Evolutionary conservation across 2,797 vertebrate genomes (phyloP), one percentile per base, ranked within the genome.

Genomic region (Cirrhinus molitorella): DNA sequence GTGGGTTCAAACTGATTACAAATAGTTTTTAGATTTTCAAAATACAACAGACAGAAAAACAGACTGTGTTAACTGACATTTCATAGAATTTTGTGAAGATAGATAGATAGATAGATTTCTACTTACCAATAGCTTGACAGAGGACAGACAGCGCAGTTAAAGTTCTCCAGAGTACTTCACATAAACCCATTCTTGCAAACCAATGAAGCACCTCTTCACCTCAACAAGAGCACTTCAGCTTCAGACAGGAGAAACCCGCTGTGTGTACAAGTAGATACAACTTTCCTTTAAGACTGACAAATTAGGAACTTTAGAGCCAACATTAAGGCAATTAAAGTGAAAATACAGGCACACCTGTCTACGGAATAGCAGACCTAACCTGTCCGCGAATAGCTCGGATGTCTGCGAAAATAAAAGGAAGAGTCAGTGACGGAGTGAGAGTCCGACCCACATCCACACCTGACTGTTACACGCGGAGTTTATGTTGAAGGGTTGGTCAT

Each of bases 121-220:
- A 85, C 95, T 94, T 80, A 95, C 94, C 40, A 81, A 89, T 76
- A 79, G 80, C 78, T 79, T 71, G 73, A 47, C 80, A 57, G 71
- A 86, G 51, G 72, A 83, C 88, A 80, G 85, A 19, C 85, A 90
- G 80, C 0, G 68, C n/a, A 45, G 90, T 73, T 2, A 87, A 86
- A 23, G 85, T 51, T 87, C 93, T 93, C 89, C 90, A 91, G 45
- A 91, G 7, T 70, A 80, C n/a, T 88, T 88, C 91, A 92, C 92
- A 90, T 80, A 93, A 89, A 91, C 90, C 92, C 95, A 95, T 95
- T 89, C 91, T 92, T 87, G 91, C 92, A 89, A 89, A 89, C 85
- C 86, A 89, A 80, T 85, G 81, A 79, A 85, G 65, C 72, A 51
- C 0, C n/a, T 63, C 70, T 76, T 47, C 40, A 31, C 63, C n/a